Conservation (phyloP, 2,113 vertebrate genomes). For the Brevimyrus niger region DNA sequence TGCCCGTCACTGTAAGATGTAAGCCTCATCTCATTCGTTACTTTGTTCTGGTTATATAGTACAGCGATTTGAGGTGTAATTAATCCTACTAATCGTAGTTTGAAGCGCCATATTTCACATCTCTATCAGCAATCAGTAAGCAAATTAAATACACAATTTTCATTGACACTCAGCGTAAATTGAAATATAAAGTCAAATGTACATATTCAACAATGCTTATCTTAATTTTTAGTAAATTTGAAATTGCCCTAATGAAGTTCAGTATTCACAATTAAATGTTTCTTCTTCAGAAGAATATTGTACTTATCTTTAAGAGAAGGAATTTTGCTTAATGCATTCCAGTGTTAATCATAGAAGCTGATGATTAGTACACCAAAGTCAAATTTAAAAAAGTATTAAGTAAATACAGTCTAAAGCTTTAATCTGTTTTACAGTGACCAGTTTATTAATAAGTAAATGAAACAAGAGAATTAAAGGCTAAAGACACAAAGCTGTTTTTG, state of each 20-base stretch:
- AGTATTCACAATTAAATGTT: slow-evolving; percentile 2
- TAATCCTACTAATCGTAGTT: not conserved
- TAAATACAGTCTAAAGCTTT: not conserved
- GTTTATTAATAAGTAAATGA: not conserved
- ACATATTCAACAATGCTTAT: not conserved
- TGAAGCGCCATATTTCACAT: not conserved
- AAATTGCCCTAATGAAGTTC: not conserved
- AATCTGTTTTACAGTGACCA: not conserved
- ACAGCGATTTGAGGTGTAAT: not conserved
- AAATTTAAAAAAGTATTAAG: not conserved
- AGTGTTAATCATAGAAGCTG: not conserved
- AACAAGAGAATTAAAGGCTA: not conserved
- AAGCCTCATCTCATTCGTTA: not conserved
- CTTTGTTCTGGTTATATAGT: not conserved
- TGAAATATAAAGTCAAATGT: not conserved
- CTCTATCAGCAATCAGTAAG: not conserved
- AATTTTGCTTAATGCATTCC: not conserved
- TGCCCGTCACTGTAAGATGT: not conserved
- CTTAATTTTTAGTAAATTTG: not conserved
- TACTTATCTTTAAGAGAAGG: not conserved
- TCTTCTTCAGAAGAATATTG: not conserved
- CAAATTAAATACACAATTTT: not conserved
- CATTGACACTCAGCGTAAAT: not conserved
- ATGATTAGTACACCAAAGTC: not conserved
- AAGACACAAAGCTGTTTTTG: not conserved